Base-by-base conservation (phyloP, 2,113 vertebrate genomes). In the Chaetura pelagica region DNA sequence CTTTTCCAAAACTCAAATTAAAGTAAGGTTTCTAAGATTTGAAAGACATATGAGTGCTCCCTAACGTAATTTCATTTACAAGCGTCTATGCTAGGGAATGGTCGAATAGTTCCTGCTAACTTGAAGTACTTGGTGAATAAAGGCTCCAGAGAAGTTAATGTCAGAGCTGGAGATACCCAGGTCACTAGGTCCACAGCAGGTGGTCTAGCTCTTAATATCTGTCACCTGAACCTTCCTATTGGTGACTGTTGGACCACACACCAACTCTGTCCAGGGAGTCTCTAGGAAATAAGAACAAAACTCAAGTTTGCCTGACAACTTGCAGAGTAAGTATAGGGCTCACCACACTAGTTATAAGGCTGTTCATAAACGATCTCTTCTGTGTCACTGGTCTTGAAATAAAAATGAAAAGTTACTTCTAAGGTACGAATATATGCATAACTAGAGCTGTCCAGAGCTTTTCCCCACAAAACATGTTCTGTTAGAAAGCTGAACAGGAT, bases 1-100 rank as follows among this genome's bases (percentile, higher is more conserved):
- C 59, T 92, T 87, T 86, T 93, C 85, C 84, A 96, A 88, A 90
- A 88, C 54, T 86, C 34, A 55, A 63, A 91, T 63, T 88, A 68
- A 93, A 93, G 67, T 85, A 90, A 88, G 26, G 3, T 74, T 94
- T 84, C 72, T 78, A 59, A 74, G 79, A 83, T 84, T 59, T 88
- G 64, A 86, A 86, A 93, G 76, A 93, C 90, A 77, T 38, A n/a
- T 0, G 0, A 85, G 30, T 48, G n/a, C 35, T 90, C 91, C 30
- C 72, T 71, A 16, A 44, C 1, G 1, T 73, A 5, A 49, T 94
- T 85, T 79, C 14, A 51, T 69, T 91, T 90, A 20, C 42, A 91
- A 79, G 19, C 16, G 26, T 54, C 52, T 71, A 1, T 89, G 84
- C 67, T 76, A 86, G 48, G 40, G 35, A 40, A 73, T 30, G 13